These are phyloP conservation scores for Oryzias woworae DNA, from an alignment of 2,113 vertebrate genomes.

Conservation along the genomic window DNA sequence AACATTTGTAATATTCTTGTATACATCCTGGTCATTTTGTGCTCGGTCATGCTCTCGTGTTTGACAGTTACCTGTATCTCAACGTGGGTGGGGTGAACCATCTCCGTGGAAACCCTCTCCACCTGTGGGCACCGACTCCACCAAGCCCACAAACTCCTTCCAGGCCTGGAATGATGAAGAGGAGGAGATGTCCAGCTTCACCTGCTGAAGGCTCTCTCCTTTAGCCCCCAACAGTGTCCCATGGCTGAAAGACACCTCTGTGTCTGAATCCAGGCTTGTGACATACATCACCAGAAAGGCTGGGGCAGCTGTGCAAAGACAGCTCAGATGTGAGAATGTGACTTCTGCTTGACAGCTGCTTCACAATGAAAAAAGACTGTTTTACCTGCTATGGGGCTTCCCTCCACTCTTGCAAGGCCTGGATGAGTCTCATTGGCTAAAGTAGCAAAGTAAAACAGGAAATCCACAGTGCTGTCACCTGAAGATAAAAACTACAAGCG, in stretches of 20 bases:
- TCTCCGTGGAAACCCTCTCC: constrained; percentile 75
- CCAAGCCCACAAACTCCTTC: constrained; percentile 70
- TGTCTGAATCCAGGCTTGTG: constrained; percentile 59
- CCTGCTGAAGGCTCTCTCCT: constrained; percentile 63
- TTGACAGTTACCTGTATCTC: constrained; percentile 69
- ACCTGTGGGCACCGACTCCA: constrained; percentile 70
- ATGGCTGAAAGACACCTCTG: constrained; percentile 68
- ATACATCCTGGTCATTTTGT: no score
- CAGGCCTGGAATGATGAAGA: constrained; percentile 24
- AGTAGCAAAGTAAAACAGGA: constrained; percentile 85
- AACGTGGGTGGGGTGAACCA: constrained; percentile 73
- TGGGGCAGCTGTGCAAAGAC: constrained; percentile 53
- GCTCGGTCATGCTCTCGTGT: no score
- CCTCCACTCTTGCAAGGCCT: constrained; percentile 80
- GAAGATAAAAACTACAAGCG: background rate
- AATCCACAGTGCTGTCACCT: constrained; percentile 84
- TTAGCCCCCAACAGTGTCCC: constrained; percentile 67
- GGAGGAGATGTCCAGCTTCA: constrained; percentile 68
- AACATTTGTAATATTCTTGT: no score
- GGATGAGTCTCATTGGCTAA: constrained; percentile 81
- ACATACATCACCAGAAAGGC: constrained; percentile 74
- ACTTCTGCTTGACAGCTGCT: background rate
- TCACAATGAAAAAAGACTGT: background rate
- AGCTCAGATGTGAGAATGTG: background rate
- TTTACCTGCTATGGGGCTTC: constrained; percentile 82